Evolutionary conservation across 2,888 invertebrate genomes (phyloP).

Genomic region (Parnassius smintheus): DNA sequence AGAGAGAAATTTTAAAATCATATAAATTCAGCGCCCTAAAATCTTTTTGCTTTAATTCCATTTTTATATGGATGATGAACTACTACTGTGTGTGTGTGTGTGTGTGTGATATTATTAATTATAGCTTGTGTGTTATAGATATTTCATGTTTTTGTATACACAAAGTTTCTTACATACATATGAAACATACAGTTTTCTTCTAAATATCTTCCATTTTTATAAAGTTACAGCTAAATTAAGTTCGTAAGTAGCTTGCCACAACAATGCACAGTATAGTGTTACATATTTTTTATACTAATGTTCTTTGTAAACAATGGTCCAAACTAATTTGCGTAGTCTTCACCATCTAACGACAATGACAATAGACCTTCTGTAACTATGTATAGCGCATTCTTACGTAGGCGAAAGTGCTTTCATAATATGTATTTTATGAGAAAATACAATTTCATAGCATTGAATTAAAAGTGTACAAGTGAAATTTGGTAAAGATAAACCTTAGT

Average conservation of each 20-base stretch:
- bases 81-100: no score
- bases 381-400: conserved; percentile 46
- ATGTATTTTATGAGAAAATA: conserved; percentile 65
- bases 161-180: no score
- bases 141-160: no score
- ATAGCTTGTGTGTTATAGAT: no score
- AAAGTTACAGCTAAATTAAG: conserved; percentile 8
- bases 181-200: no score
- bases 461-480: conserved; percentile 37
- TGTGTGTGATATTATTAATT: no score
- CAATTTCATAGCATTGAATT: conserved; percentile 55
- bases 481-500: conserved; percentile 7
- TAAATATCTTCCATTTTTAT: not conserved
- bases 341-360: conserved; percentile 58
- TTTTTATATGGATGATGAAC: no score
- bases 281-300: conserved; percentile 38
- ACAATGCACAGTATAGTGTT: conserved; percentile 41
- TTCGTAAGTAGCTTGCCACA: conserved; percentile 9
- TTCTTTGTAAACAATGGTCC: conserved; percentile 40
- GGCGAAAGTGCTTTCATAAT: conserved; percentile 68
- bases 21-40: no score
- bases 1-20: no score
- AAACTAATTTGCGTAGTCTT: conserved; percentile 33
- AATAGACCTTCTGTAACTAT: conserved; percentile 47
- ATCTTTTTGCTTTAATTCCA: no score